A percentile compares a stretch with the other conserved stretches of the same genome.
phyloP scores from a whole-genome alignment of 2,113 vertebrate genomes.

The Dromiciops gliroides region DNA sequence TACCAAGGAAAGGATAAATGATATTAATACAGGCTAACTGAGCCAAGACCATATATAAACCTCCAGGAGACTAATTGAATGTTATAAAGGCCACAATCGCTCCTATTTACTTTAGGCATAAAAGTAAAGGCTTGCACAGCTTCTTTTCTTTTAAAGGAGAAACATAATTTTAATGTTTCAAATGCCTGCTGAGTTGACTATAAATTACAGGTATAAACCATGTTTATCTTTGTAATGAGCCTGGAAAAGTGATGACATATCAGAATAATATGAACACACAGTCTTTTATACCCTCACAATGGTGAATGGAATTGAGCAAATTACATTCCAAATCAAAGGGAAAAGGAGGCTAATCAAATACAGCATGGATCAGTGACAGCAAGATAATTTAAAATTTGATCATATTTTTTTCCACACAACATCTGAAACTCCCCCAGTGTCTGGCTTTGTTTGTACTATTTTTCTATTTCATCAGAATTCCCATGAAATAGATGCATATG shows the following conservation, averaged over 20 bases:
- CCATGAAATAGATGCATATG: not conserved
- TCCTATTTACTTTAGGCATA: conserved; percentile 16
- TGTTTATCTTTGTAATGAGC: conserved; percentile 66
- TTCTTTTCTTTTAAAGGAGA: conserved; percentile 40
- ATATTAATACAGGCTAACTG: not conserved
- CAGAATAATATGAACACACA: conserved; percentile 46
- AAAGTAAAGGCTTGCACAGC: conserved; percentile 23
- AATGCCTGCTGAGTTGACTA: conserved; percentile 56
- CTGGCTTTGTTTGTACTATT: not conserved
- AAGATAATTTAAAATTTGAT: not conserved
- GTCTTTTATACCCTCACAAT: conserved; percentile 35
- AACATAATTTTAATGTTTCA: conserved; percentile 50
- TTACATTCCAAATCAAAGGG: conserved; percentile 12
- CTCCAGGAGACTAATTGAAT: conserved; percentile 14
- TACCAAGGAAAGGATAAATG: conserved; percentile 18
- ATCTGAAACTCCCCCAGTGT: not conserved
- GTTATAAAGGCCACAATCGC: conserved; percentile 20
- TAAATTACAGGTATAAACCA: conserved; percentile 43
- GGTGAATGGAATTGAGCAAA: conserved; percentile 39
- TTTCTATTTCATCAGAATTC: conserved; percentile 2
- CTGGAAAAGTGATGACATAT: conserved; percentile 59
- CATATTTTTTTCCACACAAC: conserved; percentile 20
- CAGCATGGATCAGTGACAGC: not conserved
- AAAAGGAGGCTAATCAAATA: conserved; percentile 39
- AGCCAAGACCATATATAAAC: conserved; percentile 26